Percentiles rank a stretch among this genome's conserved stretches.
These are phyloP conservation scores for Orthosia gothica DNA, from an alignment of 2,888 invertebrate genomes.

Conservation along the genomic window DNA sequence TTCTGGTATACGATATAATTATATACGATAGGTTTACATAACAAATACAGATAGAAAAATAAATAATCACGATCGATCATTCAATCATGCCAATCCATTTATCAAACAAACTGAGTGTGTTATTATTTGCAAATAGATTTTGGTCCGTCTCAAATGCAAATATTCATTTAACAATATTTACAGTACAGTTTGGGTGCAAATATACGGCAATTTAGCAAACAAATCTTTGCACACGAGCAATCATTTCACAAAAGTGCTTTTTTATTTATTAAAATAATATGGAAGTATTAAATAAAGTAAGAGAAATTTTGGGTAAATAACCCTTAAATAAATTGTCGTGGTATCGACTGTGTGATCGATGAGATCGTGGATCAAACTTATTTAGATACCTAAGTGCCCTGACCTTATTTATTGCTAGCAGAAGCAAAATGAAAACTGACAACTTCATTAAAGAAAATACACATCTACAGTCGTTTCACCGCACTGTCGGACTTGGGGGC, in stretches of 20 bases:
- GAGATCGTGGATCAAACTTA: background rate
- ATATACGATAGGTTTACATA: background rate
- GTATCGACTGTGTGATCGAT: too few relatives aligned
- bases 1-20: too few relatives aligned
- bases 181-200: constrained; percentile 13
- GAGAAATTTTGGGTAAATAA: too few relatives aligned
- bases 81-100: background rate
- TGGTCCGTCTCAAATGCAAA: constrained; percentile 10
- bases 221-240: background rate
- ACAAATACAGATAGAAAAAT: background rate
- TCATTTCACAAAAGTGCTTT: background rate
- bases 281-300: too few relatives aligned
- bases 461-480: background rate
- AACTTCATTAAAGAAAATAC: background rate
- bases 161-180: constrained; percentile 31
- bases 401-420: background rate
- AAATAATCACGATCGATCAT: background rate
- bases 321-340: too few relatives aligned
- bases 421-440: background rate
- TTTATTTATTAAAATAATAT: background rate
- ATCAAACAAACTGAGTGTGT: constrained; percentile 11
- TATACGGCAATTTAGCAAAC: constrained; percentile 23
- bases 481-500: constrained; percentile 21
- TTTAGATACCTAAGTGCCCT: background rate
- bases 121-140: constrained; percentile 19